phyloP scores from a whole-genome alignment of 92 coral and sea anemone species.

The Heteractis magnifica region DNA sequence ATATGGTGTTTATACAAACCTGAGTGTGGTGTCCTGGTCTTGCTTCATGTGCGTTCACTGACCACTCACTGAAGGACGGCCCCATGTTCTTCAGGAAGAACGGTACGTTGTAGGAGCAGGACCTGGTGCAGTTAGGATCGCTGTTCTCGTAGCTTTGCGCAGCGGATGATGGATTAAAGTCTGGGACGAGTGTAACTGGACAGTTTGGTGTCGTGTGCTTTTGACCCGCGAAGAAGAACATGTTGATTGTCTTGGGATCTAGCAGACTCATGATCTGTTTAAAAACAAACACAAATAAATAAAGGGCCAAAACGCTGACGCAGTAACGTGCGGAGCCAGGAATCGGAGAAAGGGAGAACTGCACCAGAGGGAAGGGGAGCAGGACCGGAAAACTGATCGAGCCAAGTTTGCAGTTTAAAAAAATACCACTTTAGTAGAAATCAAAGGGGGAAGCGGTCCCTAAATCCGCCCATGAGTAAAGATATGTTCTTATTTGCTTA shows the following conservation, averaged over 20 bases:
- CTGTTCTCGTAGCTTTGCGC: constrained; percentile 71
- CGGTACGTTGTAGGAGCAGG: constrained; percentile 65
- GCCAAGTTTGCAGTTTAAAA: too few species aligned
- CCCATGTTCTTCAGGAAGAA: constrained; percentile 90
- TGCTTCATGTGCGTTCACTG: constrained; percentile 91
- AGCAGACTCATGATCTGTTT: constrained; percentile 72
- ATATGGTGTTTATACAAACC: constrained; percentile 28
- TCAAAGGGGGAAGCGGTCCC: not conserved
- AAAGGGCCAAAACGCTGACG: too few species aligned
- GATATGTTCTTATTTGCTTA: constrained; percentile 1
- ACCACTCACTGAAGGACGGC: constrained; percentile 73
- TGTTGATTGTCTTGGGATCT: constrained; percentile 77
- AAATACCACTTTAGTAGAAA: not conserved
- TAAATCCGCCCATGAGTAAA: not conserved
- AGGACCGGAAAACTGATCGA: too few species aligned
- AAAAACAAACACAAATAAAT: not conserved
- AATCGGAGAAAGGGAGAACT: too few species aligned
- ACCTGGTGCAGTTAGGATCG: constrained; percentile 40
- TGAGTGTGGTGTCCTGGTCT: constrained; percentile 99
- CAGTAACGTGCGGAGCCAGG: too few species aligned
- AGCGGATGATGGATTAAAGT: constrained; percentile 82
- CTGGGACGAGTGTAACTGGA: constrained; percentile 65
- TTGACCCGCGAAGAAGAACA: constrained; percentile 85
- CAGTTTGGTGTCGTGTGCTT: constrained; percentile 88
- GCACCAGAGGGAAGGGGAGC: too few species aligned